These are phyloP conservation scores for Nasua narica DNA, from an alignment of 2,797 vertebrate genomes.

Conservation along the genomic window DNA sequence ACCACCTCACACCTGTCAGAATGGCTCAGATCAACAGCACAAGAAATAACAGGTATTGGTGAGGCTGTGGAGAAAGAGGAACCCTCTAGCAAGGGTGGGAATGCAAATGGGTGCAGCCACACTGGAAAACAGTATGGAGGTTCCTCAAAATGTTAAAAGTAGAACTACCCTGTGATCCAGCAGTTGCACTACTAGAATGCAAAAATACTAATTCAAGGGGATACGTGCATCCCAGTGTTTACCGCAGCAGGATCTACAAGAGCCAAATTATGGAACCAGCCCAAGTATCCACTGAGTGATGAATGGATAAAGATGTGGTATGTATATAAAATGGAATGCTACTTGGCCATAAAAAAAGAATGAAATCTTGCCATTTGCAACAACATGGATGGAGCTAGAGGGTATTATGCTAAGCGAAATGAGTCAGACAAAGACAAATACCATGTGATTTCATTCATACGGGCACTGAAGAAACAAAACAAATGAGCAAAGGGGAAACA, in stretches of 20 bases:
- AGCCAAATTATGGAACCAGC: background rate
- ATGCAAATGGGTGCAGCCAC: background rate
- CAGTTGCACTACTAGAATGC: background rate
- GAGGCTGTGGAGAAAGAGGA: background rate
- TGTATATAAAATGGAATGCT: background rate
- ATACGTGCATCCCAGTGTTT: background rate
- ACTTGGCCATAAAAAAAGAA: background rate
- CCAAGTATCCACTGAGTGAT: background rate
- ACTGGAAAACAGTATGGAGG: background rate
- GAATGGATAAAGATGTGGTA: background rate
- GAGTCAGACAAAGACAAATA: background rate
- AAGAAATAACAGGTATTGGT: background rate
- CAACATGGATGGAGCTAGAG: background rate
- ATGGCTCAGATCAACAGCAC: background rate
- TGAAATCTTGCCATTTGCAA: background rate
- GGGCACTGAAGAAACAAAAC: background rate
- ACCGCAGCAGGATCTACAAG: background rate
- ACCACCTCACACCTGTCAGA: background rate
- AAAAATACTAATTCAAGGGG: background rate
- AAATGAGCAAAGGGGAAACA: background rate
- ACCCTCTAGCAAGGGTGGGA: background rate
- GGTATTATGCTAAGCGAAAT: background rate
- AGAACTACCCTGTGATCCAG: background rate
- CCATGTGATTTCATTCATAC: background rate
- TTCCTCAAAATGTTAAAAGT: background rate